A percentile compares a stretch with the other conserved stretches of the same genome.
These are phyloP conservation scores for Gasterosteus nipponicus DNA, from an alignment of 2,113 vertebrate species.

Conservation along the genomic window DNA sequence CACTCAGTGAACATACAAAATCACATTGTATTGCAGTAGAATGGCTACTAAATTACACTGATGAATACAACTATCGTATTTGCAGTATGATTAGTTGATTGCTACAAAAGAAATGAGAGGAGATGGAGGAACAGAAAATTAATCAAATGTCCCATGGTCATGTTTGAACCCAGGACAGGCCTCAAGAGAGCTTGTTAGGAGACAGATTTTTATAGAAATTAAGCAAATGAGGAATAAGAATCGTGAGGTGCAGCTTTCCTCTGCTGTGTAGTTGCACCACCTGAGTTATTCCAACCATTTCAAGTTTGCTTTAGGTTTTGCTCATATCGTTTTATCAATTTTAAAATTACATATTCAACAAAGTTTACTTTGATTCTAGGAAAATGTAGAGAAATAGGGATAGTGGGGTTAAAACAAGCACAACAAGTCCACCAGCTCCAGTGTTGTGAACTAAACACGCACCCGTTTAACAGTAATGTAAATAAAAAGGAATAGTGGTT, in stretches of 20 bases:
- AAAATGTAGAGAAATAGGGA: no score
- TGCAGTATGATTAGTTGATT: neutral
- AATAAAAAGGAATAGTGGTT: no score
- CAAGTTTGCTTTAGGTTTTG: neutral
- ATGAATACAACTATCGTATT: slow-evolving; percentile 1
- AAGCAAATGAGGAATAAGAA: slow-evolving; percentile 24
- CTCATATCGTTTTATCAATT: neutral
- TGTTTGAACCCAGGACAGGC: slow-evolving; percentile 3
- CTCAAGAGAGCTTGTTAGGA: neutral
- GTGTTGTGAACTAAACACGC: no score
- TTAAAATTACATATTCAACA: neutral
- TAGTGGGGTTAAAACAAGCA: no score
- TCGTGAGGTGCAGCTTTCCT: no score
- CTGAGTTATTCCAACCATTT: neutral
- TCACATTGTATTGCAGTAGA: neutral
- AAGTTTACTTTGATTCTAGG: no score
- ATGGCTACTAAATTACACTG: neutral
- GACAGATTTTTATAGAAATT: slow-evolving; percentile 24
- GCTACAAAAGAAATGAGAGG: neutral
- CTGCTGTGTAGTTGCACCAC: neutral
- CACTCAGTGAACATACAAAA: neutral
- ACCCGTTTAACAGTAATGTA: no score
- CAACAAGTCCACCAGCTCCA: no score
- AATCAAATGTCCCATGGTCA: slow-evolving; percentile 1
- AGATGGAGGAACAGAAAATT: neutral